A percentile compares a stretch with the other conserved stretches of the same genome.
Evolutionary conservation across 2,888 invertebrate genomes (phyloP).

Genomic region (Cosmia pyralina): DNA sequence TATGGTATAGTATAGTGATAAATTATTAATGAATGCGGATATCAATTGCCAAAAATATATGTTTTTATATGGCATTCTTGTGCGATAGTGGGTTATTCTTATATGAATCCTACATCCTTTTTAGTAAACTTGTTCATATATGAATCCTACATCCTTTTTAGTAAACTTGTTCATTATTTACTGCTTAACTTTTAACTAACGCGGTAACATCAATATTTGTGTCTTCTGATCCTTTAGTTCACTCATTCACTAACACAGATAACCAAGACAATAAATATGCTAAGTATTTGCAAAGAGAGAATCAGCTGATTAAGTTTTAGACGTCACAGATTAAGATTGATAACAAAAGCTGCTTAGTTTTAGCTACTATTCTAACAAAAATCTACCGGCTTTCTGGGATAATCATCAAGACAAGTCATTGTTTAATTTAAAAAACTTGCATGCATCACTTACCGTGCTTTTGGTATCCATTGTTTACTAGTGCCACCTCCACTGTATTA

Average conservation of each 20-base stretch:
- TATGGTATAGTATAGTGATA: neutral
- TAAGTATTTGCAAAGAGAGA: neutral
- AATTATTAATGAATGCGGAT: slow-evolving; percentile 41
- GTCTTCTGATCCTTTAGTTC: neutral
- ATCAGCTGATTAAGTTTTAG: slow-evolving; percentile 37
- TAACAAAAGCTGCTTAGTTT: slow-evolving; percentile 8
- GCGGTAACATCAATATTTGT: neutral
- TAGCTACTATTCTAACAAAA: slow-evolving; percentile 10
- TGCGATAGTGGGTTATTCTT: slow-evolving; percentile 24
- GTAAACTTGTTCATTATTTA: slow-evolving; percentile 27
- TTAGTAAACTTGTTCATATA: slow-evolving; percentile 22
- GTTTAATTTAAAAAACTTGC: slow-evolving; percentile 62
- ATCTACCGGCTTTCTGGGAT: slow-evolving; percentile 40
- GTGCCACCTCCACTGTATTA: slow-evolving; percentile 76
- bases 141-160: slow-evolving; percentile 22
- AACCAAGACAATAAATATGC: neutral
- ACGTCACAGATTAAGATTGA: slow-evolving; percentile 14
- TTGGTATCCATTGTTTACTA: slow-evolving; percentile 86
- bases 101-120: slow-evolving; percentile 15
- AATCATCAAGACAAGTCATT: slow-evolving; percentile 51
- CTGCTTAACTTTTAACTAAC: slow-evolving; percentile 7
- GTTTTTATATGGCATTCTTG: slow-evolving; percentile 30
- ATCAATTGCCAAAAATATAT: slow-evolving; percentile 24
- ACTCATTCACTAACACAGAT: neutral
- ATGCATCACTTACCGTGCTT: slow-evolving; percentile 84